Evolutionary conservation across 1,140 invertebrate species (phyloP), one percentile per base, ranked within the genome.

Genomic region (Sycobia sp.): DNA sequence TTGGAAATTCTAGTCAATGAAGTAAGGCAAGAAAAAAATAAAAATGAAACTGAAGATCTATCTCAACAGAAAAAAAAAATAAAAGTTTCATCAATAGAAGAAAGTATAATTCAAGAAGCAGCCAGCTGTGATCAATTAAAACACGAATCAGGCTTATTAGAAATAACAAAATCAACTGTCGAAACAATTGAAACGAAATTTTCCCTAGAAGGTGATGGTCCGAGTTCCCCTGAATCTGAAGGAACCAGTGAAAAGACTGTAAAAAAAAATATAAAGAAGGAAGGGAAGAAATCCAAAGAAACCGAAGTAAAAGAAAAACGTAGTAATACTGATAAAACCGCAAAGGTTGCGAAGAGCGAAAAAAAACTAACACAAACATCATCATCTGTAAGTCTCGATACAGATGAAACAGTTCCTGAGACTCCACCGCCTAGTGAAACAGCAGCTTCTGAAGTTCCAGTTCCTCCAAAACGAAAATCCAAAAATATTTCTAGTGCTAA

Each of bases 391-490:
- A 71, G 57, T 39, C 64, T 76, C 14, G 73, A 74, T 47, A 53
- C 71, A 1, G 76, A 79, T 34, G 49, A 73, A 27, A 55, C 58
- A 32, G 69, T 73, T 20, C 73, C 74, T 44, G 72, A 77, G 44
- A 80, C 73, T n/a, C 72, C 76, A 34, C 71, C 73, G 14, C 70
- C 73, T 27, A 65, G 71, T 25, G 55, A 60, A 38, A 68, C 65
- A 34, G n/a, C n/a, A n/a, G n/a, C n/a, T n/a, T 66, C 75, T 1
- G 73, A 82, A 25, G 63, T 67, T 14, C 82, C 82, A 22, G 69
- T 82, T 47, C 81, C 83, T 5, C 80, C 82, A 0, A 83, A 83
- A 44, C 68, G 81, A 66, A 83, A 82, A 72, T 34, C 53, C 9
- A 82, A 80, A 68, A 36, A 11, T 8, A 43, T 61, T 9, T 50